These are phyloP conservation scores for Drosophila orena DNA, from an alignment of 1,140 invertebrate species.

Conservation along the genomic window DNA sequence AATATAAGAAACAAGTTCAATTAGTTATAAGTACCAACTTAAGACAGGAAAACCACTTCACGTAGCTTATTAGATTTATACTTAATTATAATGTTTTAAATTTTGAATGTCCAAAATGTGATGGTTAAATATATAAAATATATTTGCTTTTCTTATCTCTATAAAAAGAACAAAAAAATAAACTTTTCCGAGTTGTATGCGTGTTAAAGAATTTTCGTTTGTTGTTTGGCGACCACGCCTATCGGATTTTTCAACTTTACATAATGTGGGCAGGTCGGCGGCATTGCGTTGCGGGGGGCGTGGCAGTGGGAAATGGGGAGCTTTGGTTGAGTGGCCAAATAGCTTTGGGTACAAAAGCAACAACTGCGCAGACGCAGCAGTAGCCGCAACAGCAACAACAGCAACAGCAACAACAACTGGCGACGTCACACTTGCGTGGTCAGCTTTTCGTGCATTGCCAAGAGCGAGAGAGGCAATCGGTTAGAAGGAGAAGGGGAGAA, in stretches of 20 bases:
- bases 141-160: too few relatives aligned
- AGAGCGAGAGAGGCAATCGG: neutral
- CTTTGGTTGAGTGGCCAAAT: constrained; percentile 74
- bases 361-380: constrained; percentile 15
- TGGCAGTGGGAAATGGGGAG: constrained; percentile 41
- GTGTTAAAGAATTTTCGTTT: constrained; percentile 53
- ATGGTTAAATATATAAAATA: too few relatives aligned
- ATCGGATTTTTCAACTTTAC: constrained; percentile 56
- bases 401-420: constrained; percentile 23
- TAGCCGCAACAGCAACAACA: constrained; percentile 3
- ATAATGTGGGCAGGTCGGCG: constrained; percentile 60
- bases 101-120: too few relatives aligned
- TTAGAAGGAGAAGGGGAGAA: constrained; percentile 3
- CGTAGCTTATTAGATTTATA: too few relatives aligned
- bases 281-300: constrained; percentile 14
- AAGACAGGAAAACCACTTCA: too few relatives aligned
- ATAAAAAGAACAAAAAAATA: constrained; percentile 11
- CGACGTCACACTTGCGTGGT: constrained; percentile 77
- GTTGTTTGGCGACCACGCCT: constrained; percentile 56
- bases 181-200: constrained; percentile 35
- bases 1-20: too few relatives aligned
- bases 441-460: constrained; percentile 56
- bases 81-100: too few relatives aligned
- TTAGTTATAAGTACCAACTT: too few relatives aligned
- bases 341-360: constrained; percentile 7